These are phyloP conservation scores for Diadegma fenestrale DNA, from an alignment of 2,888 invertebrate genomes.

Conservation along the genomic window DNA sequence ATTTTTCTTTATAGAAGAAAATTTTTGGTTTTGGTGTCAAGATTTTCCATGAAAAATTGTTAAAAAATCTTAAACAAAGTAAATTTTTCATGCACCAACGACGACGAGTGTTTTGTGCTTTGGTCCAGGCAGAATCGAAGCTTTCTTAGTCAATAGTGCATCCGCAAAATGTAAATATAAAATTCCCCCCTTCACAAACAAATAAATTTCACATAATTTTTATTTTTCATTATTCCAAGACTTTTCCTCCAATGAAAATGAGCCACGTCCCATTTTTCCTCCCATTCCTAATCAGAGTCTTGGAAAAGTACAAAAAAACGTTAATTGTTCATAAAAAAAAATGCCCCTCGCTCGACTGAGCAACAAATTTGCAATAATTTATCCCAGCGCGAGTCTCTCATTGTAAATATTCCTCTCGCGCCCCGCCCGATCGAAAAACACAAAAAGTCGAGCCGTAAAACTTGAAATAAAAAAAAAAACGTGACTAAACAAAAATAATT, in stretches of 20 bases:
- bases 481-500: slow-evolving; percentile 25
- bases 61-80: too few relatives aligned
- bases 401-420: slow-evolving; percentile 67
- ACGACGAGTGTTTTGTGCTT: slow-evolving; percentile 69
- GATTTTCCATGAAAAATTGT: too few relatives aligned
- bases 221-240: slow-evolving; percentile 10
- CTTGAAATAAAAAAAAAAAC: too few relatives aligned
- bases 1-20: too few relatives aligned
- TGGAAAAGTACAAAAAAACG: neutral
- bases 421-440: neutral
- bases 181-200: neutral
- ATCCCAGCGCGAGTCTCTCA: slow-evolving; percentile 44
- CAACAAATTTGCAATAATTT: neutral
- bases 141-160: slow-evolving; percentile 68
- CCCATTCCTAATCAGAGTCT: neutral
- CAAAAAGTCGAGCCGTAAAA: too few relatives aligned
- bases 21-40: too few relatives aligned
- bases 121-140: slow-evolving; percentile 72
- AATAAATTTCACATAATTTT: slow-evolving; percentile 25
- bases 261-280: neutral
- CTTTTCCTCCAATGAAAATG: too few relatives aligned
- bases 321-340: neutral
- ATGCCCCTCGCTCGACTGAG: slow-evolving; percentile 8
- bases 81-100: too few relatives aligned
- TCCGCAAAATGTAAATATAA: slow-evolving; percentile 66